Evolutionary conservation across 2,113 vertebrate genomes (phyloP), one percentile per base, ranked within the genome.

Genomic region (Melospiza georgiana): DNA sequence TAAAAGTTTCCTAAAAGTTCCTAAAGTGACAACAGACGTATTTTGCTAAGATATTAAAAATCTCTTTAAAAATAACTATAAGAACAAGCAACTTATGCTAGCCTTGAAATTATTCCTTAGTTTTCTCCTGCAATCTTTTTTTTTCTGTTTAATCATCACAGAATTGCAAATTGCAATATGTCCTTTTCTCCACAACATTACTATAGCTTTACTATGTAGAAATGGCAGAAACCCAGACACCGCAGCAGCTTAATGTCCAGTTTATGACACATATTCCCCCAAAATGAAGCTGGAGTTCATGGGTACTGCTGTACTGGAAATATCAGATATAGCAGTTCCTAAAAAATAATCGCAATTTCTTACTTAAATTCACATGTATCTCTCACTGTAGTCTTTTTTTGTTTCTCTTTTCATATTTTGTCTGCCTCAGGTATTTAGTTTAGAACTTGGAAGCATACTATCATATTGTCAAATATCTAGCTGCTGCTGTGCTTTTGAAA

Each of bases 1-100:
- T 91, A 93, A 95, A 87, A 74, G 55, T 82, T 90, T 39, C 67
- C 69, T 79, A 95, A 87, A 74, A 51, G 79, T 90, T 39, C 67
- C 69, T 79, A 76, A 23, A 66, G 37, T 52, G 58, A 93, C 54
- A 76, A 71, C 54, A 74, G 43, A 44, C 16, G 28, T 89, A 82
- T 83, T 90, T 83, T 82, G 33, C 51, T 62, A 93, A 46, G 55
- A 67, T 33, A 74, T 49, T 71, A 63, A 77, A 84, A 84, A 43
- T 19, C 43, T 28, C 20, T 58, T 91, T 65, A 51, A 85, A 91
- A 92, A 90, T 65, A 92, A 66, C 79, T 63, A 1, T 24, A 93
- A 58, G 49, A 68, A 71, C 37, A 74, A 80, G 66, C 12, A 59
- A 65, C 8, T 63, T 55, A 55, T 16, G 41, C 19, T 48, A 35